Base-by-base conservation (phyloP, 2,888 invertebrate species). In the Leptopilina myrica region DNA sequence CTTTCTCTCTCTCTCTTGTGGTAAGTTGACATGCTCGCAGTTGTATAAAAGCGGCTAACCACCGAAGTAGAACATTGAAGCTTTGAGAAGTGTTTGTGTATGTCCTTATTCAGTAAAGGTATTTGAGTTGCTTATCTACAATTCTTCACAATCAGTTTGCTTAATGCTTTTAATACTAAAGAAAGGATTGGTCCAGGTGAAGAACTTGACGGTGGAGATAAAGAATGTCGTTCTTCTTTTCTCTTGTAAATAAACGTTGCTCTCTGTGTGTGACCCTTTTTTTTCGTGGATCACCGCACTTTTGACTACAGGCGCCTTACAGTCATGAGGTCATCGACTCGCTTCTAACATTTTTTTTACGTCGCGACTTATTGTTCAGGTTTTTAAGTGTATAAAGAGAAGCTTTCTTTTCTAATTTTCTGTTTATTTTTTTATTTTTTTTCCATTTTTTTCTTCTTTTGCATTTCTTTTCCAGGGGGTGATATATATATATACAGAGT, bases 91-190 rank as follows among this genome's bases (percentile, higher is more conserved):
- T 73, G 20, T 20, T 20, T 20, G 9, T 56, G 73, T 73, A 12
- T 56, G 26, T 26, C 20, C 20, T 62, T 62, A 62, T 73, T 73
- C 33, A 73, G 40, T 33, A 73, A 64, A 73, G 56, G 56, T 73
- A 59, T 73, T 73, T 73, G 40, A 73, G 73, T 73, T 56, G 11
- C 73, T 73, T 73, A 73, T 73, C 73, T 73, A 40, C 15, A 73
- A 49, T 73, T 59, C 73, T 73, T 56, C 53, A 56, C 56, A 73
- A 73, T 73, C 56, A 73, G 73, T 56, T 73, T 73, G 56, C n/a
- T 56, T 73, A 73, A 73, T 73, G 73, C 56, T 73, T 43, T 56
- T 15, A 20, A 62, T 62, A 56, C 56, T 56, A 73, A 73, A 73
- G 73, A 73, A 73, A 73, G 56, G 73, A 56, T 33, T 73, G 73